These are phyloP conservation scores for Wasmannia auropunctata DNA, from an alignment of 1,140 invertebrate genomes.

Conservation along the genomic window DNA sequence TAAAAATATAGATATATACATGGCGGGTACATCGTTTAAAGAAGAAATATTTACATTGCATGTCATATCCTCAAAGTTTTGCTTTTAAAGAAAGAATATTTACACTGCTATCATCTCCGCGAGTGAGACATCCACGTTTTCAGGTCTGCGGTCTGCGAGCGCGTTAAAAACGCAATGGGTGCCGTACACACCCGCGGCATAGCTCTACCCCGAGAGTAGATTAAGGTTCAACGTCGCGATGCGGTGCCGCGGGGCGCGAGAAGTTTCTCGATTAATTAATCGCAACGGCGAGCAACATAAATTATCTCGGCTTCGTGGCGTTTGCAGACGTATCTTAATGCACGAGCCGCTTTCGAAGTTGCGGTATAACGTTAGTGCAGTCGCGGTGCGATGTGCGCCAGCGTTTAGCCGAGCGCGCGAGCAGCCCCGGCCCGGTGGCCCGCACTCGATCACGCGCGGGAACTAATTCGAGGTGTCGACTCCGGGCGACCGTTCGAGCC, in stretches of 20 bases:
- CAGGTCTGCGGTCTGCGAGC: not conserved
- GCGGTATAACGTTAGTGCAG: not conserved
- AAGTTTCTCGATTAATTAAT: conserved; percentile 58
- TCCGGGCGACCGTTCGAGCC: conserved; percentile 5
- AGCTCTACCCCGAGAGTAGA: not conserved
- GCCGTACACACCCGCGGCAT: not conserved
- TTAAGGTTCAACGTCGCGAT: conserved; percentile 35
- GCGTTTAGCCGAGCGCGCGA: conserved; percentile 64
- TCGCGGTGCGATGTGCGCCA: not conserved
- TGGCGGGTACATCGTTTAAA: not conserved
- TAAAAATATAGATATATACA: not conserved
- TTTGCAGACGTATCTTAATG: conserved; percentile 39
- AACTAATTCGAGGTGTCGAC: conserved; percentile 72
- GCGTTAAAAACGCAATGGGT: conserved; percentile 11
- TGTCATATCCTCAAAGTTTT: not conserved
- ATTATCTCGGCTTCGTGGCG: conserved; percentile 30
- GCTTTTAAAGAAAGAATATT: not conserved
- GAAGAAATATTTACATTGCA: not conserved
- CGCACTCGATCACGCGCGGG: conserved; percentile 36
- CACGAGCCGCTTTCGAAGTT: conserved; percentile 36
- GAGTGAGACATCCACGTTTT: too few relatives aligned
- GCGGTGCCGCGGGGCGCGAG: conserved; percentile 21
- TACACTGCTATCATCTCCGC: not conserved
- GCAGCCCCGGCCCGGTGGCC: too few relatives aligned
- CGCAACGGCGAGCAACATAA: conserved; percentile 46